These are phyloP conservation scores for Myrmophylax atrothorax DNA, from an alignment of 2,113 vertebrate species.

Conservation along the genomic window DNA sequence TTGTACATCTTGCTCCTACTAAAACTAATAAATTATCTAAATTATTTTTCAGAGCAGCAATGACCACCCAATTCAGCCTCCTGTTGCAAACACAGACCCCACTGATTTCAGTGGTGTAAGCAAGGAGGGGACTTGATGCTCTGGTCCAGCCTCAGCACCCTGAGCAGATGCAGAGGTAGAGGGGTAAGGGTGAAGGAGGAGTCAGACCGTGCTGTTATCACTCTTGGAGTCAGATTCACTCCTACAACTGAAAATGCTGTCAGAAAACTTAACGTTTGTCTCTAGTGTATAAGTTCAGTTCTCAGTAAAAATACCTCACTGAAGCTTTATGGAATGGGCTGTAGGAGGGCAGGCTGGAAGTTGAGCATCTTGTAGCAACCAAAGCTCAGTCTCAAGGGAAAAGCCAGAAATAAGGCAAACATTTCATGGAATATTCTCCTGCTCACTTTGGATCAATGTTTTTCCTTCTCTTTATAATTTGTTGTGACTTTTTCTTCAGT, in stretches of 20 bases:
- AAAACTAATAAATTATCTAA: not conserved
- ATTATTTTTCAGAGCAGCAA: not conserved
- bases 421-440: not conserved
- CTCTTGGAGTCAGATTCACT: not conserved
- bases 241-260: not conserved
- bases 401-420: not conserved
- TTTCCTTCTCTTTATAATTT: not conserved
- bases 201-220: not conserved
- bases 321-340: rapidly evolving
- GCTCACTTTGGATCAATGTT: not conserved
- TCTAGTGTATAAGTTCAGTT: not conserved
- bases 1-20: not conserved
- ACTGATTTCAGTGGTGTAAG: not conserved
- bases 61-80: not conserved
- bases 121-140: not conserved
- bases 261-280: not conserved
- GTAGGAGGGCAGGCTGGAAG: not conserved
- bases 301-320: not conserved
- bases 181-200: not conserved
- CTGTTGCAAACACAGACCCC: not conserved
- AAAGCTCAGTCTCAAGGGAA: not conserved
- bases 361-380: not conserved
- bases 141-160: not conserved
- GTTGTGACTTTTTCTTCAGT: not conserved
- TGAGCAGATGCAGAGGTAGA: not conserved